phyloP scores from a whole-genome alignment of 2,113 vertebrate species.

The Pseudorectes ferrugineus region DNA sequence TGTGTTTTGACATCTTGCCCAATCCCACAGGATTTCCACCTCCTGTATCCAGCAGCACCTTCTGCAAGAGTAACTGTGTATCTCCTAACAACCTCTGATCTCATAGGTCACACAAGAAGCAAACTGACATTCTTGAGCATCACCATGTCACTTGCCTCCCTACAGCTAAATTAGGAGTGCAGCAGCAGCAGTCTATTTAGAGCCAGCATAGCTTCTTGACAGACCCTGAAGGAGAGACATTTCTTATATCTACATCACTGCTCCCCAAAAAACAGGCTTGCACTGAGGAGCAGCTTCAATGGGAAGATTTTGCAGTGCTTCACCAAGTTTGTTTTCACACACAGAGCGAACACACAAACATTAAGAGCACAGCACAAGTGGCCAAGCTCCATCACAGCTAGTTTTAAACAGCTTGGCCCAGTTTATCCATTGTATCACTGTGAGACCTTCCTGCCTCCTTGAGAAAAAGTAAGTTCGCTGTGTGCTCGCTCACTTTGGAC shows the following conservation, averaged over 20 bases:
- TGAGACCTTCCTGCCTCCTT: background rate
- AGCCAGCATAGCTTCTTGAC: background rate
- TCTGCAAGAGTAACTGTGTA: background rate
- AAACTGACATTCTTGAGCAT: conserved; percentile 41
- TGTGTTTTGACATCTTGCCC: background rate
- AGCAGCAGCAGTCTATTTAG: background rate
- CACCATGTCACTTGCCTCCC: background rate
- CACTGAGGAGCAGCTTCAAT: background rate
- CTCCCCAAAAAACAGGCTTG: background rate
- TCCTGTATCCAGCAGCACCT: background rate
- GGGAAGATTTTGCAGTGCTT: background rate
- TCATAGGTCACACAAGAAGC: conserved; percentile 49
- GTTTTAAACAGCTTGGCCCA: background rate
- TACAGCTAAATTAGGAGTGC: conserved; percentile 7
- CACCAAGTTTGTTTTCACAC: background rate
- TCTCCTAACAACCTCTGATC: conserved; percentile 16
- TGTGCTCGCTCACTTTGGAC: background rate
- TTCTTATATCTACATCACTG: background rate
- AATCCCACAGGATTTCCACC: background rate
- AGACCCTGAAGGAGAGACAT: background rate
- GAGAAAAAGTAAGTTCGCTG: background rate
- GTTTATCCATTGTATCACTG: accelerated
- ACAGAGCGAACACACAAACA: background rate
- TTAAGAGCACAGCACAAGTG: background rate
- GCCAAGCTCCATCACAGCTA: background rate